Conservation (phyloP, 2,888 invertebrate species). For the Hypena proboscidalis region DNA sequence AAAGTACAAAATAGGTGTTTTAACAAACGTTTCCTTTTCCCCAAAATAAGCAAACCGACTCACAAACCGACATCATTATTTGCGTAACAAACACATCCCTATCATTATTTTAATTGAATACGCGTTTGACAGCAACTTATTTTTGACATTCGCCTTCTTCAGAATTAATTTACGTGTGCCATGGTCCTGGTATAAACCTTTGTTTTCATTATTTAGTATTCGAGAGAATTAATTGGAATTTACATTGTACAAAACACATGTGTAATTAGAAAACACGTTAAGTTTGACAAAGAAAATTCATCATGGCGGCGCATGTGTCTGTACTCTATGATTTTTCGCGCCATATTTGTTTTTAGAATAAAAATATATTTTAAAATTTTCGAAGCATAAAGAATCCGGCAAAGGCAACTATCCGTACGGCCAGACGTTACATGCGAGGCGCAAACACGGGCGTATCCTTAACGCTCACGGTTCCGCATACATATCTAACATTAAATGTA, state of each 20-base stretch:
- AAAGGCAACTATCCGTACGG: constrained; percentile 32
- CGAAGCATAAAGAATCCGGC: constrained; percentile 20
- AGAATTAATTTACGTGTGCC: constrained; percentile 71
- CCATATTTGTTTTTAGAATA: constrained; percentile 6
- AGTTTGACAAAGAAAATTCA: constrained; percentile 58
- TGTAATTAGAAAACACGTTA: constrained; percentile 70
- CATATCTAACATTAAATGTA: constrained; percentile 70
- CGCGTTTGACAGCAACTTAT: constrained; percentile 68
- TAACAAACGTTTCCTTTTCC: constrained; percentile 29
- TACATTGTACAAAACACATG: constrained; percentile 71
- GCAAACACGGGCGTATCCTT: constrained; percentile 43
- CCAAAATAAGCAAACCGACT: constrained; percentile 47
- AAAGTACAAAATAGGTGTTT: constrained; percentile 28
- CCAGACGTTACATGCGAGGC: constrained; percentile 28
- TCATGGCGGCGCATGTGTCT: constrained; percentile 42
- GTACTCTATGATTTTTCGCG: constrained; percentile 21
- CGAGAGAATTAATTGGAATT: constrained; percentile 74
- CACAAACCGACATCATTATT: constrained; percentile 55
- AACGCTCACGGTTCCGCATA: constrained; percentile 49
- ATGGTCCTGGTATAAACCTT: constrained; percentile 57
- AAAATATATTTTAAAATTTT: constrained; percentile 18
- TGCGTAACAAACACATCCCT: constrained; percentile 54
- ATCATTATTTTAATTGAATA: constrained; percentile 70
- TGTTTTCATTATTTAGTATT: constrained; percentile 67
- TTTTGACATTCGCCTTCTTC: constrained; percentile 70